Evolutionary conservation across 2,888 invertebrate species (phyloP).

Genomic region (Acrobeloides nanus): DNA sequence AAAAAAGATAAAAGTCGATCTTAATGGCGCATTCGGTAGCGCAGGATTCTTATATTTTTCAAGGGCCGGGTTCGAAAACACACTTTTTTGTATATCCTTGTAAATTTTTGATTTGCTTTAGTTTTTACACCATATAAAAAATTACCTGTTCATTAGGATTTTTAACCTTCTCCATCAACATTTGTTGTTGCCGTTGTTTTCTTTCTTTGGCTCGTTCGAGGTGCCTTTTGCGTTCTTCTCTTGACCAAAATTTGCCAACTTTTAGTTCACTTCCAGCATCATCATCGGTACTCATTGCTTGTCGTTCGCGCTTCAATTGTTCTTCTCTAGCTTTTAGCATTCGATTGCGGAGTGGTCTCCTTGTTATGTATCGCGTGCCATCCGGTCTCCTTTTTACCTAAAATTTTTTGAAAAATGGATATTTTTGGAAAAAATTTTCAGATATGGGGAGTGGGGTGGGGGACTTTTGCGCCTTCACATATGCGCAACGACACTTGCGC

Average conservation of each 20-base stretch:
- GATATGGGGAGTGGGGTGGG: no score
- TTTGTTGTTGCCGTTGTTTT: slow-evolving; percentile 57
- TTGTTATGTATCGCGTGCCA: slow-evolving; percentile 70
- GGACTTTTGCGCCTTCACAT: no score
- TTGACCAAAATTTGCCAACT: slow-evolving; percentile 65
- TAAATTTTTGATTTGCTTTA: slow-evolving; percentile 5
- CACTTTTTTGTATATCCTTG: background rate
- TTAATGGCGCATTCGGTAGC: slow-evolving; percentile 7
- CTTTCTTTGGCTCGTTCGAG: slow-evolving; percentile 67
- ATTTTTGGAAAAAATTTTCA: no score
- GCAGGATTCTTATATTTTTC: slow-evolving; percentile 2
- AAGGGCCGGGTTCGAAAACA: no score
- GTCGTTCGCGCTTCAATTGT: slow-evolving; percentile 65
- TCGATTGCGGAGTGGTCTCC: slow-evolving; percentile 64
- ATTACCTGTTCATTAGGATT: slow-evolving; percentile 8
- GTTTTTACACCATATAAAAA: no score
- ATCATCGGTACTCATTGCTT: slow-evolving; percentile 68
- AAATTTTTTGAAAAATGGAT: slow-evolving; percentile 1
- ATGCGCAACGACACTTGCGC: no score
- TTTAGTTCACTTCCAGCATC: slow-evolving; percentile 72
- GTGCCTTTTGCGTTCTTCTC: slow-evolving; percentile 69
- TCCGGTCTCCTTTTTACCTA: slow-evolving; percentile 66
- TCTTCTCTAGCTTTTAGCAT: slow-evolving; percentile 66
- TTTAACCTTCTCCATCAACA: slow-evolving; percentile 20
- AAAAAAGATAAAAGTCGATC: background rate